Conservation (phyloP, 2,797 vertebrate genomes). For the Anableps anableps region DNA sequence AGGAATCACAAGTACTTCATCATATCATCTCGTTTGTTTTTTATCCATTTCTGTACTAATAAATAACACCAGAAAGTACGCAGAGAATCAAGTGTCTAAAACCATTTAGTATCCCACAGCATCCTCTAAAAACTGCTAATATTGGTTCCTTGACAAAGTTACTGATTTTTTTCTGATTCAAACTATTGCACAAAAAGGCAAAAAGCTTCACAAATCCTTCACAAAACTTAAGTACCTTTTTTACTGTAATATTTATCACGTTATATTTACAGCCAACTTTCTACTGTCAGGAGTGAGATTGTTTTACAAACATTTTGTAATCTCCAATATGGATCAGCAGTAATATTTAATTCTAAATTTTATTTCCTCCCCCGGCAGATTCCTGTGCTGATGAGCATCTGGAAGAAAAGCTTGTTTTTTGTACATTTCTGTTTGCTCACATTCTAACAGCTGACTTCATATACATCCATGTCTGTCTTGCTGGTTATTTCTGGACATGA, state of each 20-base stretch:
- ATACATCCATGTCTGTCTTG: conserved; percentile 63
- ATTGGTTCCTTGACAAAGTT: conserved; percentile 31
- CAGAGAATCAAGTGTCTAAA: background rate
- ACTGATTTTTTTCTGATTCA: conserved; percentile 55
- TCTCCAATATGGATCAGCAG: background rate
- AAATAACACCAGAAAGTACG: background rate
- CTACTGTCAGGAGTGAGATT: background rate
- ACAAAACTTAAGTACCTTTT: conserved; percentile 29
- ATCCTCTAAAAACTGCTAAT: background rate
- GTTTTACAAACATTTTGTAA: background rate
- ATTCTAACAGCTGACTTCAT: conserved; percentile 75
- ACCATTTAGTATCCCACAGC: background rate
- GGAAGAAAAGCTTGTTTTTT: background rate
- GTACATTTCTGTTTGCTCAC: background rate
- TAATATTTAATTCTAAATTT: background rate
- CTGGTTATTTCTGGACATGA: conserved; percentile 60
- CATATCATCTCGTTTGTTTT: background rate
- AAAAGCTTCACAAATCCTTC: conserved; percentile 34
- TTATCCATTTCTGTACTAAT: background rate
- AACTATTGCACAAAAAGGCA: conserved; percentile 52
- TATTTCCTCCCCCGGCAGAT: conserved; percentile 17
- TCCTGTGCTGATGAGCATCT: conserved; percentile 7
- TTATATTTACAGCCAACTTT: conserved; percentile 8
- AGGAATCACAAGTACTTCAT: background rate
- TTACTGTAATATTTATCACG: conserved; percentile 14